Evolutionary conservation across 2,888 invertebrate species (phyloP), one percentile per base, ranked within the genome.

Genomic region (Cephalotes varians): DNA sequence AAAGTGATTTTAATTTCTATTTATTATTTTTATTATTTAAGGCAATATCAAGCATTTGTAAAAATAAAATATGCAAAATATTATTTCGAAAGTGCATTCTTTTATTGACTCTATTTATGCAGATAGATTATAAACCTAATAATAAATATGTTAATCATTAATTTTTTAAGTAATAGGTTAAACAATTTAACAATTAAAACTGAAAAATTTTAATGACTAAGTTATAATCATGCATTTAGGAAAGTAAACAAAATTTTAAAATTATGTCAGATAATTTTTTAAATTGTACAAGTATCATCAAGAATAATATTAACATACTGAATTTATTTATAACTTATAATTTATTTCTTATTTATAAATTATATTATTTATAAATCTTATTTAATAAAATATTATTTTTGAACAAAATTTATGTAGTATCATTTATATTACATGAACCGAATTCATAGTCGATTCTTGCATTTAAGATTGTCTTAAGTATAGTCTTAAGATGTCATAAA

Each of bases 1-100:
- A n/a, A 65, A 77, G n/a, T 58, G 25, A 79, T 58, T 21, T 58
- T 34, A 56, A 79, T 69, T 69, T 79, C 25, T 79, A 54, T 4
- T n/a, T 4, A 44, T 56, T 56, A 44, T 67, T 56, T 79, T 25
- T 69, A 31, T 2, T 0, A 67, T 44, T 56, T 67, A 67, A 54
- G 3, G 3, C n/a, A n/a, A 44, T n/a, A 49, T 47, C 25, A 25
- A 74, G 5, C 3, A 18, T 51, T 51, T 64, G 25, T 18, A 76
- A 76, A 37, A 12, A 15, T 0, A 40, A 37, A 37, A 18, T 25
- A 25, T 25, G 25, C 18, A 58, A 73, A 44, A 1, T 44, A 40
- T 9, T 58, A 7, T 28, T 72, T 58, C 4, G n/a, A 58, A 28
- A 44, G 1, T 58, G 1, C 18, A 58, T 73, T 21, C 34, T 44